Evolutionary conservation across 2,888 invertebrate genomes (phyloP).

Genomic region (Gandaritis pyraliata): DNA sequence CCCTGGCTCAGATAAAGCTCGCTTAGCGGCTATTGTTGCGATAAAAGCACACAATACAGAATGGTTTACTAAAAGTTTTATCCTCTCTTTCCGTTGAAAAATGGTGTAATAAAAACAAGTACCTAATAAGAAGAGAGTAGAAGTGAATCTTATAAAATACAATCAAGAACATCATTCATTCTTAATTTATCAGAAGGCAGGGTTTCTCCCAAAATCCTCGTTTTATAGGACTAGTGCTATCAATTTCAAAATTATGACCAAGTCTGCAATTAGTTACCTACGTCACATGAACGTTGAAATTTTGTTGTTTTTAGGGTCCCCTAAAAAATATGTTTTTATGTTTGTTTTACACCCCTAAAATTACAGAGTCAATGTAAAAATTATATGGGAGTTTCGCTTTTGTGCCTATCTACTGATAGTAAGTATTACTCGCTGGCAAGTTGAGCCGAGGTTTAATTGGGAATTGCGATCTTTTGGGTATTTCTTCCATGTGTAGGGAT

Average conservation of each 20-base stretch:
- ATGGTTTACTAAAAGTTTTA: conserved; percentile 16
- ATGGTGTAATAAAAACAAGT: conserved; percentile 1
- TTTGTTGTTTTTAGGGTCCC: too few relatives aligned
- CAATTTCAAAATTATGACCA: too few relatives aligned
- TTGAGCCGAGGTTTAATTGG: conserved; percentile 38
- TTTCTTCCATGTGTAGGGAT: conserved; percentile 29
- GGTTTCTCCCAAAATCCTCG: too few relatives aligned
- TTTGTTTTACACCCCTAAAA: too few relatives aligned
- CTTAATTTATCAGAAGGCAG: too few relatives aligned
- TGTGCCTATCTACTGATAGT: neutral
- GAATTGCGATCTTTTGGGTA: conserved; percentile 33
- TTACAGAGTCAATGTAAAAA: too few relatives aligned
- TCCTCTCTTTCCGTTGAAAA: conserved; percentile 6
- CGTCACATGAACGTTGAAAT: too few relatives aligned
- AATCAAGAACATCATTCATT: too few relatives aligned
- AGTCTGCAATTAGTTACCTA: too few relatives aligned
- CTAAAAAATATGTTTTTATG: too few relatives aligned
- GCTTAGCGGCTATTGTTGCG: conserved; percentile 23
- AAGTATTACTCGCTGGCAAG: neutral
- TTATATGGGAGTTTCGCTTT: conserved; percentile 12
- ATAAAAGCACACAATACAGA: conserved; percentile 15
- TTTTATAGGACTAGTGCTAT: too few relatives aligned
- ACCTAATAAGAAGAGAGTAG: neutral
- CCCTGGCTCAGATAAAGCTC: conserved; percentile 13
- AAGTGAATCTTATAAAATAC: neutral